Evolutionary conservation across 2,113 vertebrate species (phyloP).

Genomic region (Glareola pratincola): DNA sequence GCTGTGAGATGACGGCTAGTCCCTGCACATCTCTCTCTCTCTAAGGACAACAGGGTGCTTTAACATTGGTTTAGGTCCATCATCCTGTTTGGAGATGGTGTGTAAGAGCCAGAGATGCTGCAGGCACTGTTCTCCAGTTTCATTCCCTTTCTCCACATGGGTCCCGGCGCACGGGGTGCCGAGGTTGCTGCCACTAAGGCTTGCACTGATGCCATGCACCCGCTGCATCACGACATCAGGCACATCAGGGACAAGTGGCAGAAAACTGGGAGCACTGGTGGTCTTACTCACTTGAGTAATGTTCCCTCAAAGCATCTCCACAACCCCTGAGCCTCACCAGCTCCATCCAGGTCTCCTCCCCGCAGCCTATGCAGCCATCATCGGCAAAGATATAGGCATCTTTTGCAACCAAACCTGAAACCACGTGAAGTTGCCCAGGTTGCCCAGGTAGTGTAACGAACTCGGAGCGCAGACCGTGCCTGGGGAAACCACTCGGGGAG

Average conservation of each 20-base stretch:
- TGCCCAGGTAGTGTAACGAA: fast-evolving
- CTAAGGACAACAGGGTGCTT: neutral
- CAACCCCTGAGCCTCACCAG: neutral
- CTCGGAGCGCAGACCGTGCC: fast-evolving
- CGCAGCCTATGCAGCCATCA: fast-evolving
- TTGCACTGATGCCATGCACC: neutral
- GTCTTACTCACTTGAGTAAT: neutral
- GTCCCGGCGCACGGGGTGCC: fast-evolving
- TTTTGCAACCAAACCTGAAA: neutral
- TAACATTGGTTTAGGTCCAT: neutral
- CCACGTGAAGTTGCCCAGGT: fast-evolving
- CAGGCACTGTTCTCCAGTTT: neutral
- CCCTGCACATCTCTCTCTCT: neutral
- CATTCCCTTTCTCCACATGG: neutral
- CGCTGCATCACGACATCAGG: fast-evolving
- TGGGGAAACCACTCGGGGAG: neutral
- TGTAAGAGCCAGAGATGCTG: neutral
- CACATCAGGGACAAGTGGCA: fast-evolving
- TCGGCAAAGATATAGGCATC: neutral
- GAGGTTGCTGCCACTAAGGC: neutral
- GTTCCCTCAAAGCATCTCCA: neutral
- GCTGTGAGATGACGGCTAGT: neutral
- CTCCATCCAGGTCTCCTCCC: neutral
- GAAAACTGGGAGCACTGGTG: neutral
- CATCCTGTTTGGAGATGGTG: neutral